phyloP scores from a whole-genome alignment of 1,140 invertebrate species.

The Antheraea pernyi region DNA sequence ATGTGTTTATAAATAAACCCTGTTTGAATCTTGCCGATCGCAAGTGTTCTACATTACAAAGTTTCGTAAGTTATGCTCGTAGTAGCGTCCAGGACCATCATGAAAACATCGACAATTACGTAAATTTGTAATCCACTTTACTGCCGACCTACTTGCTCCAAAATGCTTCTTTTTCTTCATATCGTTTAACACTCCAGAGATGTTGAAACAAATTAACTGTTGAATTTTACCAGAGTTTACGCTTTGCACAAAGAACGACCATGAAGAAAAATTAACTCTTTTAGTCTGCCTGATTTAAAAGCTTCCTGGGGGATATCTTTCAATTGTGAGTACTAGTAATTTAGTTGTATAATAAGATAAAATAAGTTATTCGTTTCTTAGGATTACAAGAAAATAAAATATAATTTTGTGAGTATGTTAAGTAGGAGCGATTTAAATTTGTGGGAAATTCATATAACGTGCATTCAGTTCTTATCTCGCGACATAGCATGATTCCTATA shows the following conservation, averaged over 20 bases:
- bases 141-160: background rate
- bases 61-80: background rate
- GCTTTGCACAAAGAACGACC: too few relatives aligned
- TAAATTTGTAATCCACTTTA: background rate
- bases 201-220: background rate
- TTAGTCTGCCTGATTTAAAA: too few relatives aligned
- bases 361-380: too few relatives aligned
- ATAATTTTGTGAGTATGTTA: too few relatives aligned
- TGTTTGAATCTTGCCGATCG: background rate
- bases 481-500: background rate
- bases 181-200: background rate
- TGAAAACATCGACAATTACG: conserved; percentile 10
- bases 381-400: too few relatives aligned
- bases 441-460: too few relatives aligned
- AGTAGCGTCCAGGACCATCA: background rate
- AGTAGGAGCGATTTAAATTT: too few relatives aligned
- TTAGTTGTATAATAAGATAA: too few relatives aligned
- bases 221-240: background rate
- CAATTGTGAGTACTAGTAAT: too few relatives aligned
- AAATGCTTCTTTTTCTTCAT: background rate
- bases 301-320: too few relatives aligned
- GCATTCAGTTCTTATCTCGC: background rate
- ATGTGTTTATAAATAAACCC: conserved; percentile 55
- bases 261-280: too few relatives aligned
- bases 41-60: background rate